Percentiles rank a stretch among this genome's conserved stretches.
phyloP scores from a whole-genome alignment of 2,797 vertebrate species.

The Bovichtus diacanthus region DNA sequence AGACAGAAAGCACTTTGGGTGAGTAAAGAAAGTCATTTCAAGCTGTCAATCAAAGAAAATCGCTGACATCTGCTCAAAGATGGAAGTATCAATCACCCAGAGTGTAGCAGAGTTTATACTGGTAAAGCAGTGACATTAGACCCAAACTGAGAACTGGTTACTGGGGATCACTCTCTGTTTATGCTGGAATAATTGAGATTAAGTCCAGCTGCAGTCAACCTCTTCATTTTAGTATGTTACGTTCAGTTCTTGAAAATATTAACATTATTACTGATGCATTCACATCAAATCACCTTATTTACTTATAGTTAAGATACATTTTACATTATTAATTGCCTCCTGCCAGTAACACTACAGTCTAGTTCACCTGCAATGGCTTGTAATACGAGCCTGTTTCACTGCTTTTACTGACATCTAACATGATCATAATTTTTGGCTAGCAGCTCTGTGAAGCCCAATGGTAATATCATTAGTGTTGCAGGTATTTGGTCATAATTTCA shows the following conservation, averaged over 20 bases:
- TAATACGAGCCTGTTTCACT: neutral
- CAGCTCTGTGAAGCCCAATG: no score
- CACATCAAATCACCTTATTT: neutral
- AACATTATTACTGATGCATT: neutral
- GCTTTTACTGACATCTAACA: neutral
- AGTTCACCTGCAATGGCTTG: neutral
- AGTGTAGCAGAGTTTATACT: constrained; percentile 41
- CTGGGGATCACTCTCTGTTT: constrained; percentile 4
- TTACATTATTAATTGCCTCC: neutral
- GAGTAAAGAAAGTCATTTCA: constrained; percentile 80
- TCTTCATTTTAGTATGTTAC: neutral
- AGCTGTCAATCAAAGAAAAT: constrained; percentile 78
- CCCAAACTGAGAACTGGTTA: constrained; percentile 40
- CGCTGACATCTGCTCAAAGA: constrained; percentile 72
- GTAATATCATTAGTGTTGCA: no score
- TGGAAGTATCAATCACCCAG: constrained; percentile 69
- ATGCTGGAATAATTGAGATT: neutral
- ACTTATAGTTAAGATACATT: no score
- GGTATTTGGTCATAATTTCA: no score
- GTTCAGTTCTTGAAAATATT: neutral
- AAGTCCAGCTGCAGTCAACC: neutral
- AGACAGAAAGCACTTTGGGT: constrained; percentile 73
- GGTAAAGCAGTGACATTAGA: constrained; percentile 51
- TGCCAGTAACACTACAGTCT: neutral
- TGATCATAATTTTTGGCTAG: neutral